Conservation (phyloP, 2,113 vertebrate species). For the Rhea americana region DNA sequence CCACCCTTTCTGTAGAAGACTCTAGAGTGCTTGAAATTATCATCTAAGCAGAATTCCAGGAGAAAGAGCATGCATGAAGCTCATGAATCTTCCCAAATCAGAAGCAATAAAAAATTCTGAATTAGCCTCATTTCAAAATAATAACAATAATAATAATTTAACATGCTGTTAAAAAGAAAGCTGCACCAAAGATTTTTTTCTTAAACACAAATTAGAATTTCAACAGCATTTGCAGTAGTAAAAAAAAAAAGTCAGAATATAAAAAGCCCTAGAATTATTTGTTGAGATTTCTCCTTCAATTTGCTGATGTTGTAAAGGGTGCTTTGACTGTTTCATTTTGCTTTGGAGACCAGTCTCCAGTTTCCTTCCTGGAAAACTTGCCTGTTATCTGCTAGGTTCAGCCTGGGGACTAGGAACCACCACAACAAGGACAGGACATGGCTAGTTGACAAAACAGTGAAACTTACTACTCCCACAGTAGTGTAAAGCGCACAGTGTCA, state of each 20-base stretch:
- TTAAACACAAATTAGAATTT: neutral
- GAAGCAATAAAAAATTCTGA: neutral
- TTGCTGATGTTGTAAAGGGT: neutral
- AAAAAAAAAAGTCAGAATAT: no score
- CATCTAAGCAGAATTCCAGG: neutral
- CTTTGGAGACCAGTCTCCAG: neutral
- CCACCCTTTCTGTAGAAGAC: neutral
- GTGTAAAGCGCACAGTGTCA: neutral
- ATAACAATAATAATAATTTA: neutral
- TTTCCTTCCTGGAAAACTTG: neutral
- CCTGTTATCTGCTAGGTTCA: neutral
- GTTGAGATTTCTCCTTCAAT: neutral
- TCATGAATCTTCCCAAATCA: neutral
- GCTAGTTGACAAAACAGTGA: constrained; percentile 36
- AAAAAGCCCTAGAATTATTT: neutral
- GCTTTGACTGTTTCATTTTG: neutral
- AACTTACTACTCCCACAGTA: neutral
- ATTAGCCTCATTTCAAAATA: neutral
- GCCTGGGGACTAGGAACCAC: neutral
- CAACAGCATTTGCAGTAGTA: neutral
- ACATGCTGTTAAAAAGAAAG: neutral
- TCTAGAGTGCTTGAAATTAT: neutral
- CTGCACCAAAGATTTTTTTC: neutral
- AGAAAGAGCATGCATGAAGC: neutral
- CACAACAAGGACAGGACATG: neutral